These are phyloP conservation scores for Lacerta agilis DNA, from an alignment of 2,797 vertebrate species.

Conservation along the genomic window DNA sequence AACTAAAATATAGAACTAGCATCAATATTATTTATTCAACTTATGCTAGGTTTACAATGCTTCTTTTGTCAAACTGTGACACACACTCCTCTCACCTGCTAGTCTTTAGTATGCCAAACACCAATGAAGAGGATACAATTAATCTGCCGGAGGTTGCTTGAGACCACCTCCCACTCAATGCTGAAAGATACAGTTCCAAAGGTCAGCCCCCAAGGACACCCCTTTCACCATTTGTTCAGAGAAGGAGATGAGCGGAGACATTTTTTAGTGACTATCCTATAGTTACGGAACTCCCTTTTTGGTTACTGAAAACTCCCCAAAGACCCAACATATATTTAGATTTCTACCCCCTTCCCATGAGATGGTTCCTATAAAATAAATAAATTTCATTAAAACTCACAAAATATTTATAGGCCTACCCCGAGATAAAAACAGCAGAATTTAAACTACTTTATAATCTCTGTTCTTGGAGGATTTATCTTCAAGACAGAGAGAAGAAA, in stretches of 20 bases:
- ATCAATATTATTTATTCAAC: too few species aligned
- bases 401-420: not conserved
- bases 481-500: conserved; percentile 50
- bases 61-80: not conserved
- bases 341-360: not conserved
- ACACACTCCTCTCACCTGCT: not conserved
- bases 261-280: not conserved
- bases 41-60: not conserved
- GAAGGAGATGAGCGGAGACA: not conserved
- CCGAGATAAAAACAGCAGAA: not conserved
- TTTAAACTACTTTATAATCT: not conserved
- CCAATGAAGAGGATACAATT: not conserved
- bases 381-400: not conserved
- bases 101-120: not conserved
- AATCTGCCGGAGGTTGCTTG: not conserved
- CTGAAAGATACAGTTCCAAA: not conserved
- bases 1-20: too few species aligned
- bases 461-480: not conserved
- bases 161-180: not conserved
- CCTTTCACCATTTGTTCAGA: not conserved
- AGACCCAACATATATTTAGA: not conserved
- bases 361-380: not conserved
- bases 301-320: not conserved
- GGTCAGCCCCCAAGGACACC: not conserved
- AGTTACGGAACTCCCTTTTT: not conserved